Evolutionary conservation across 2,888 invertebrate species (phyloP).

Genomic region (Orthosia incerta): DNA sequence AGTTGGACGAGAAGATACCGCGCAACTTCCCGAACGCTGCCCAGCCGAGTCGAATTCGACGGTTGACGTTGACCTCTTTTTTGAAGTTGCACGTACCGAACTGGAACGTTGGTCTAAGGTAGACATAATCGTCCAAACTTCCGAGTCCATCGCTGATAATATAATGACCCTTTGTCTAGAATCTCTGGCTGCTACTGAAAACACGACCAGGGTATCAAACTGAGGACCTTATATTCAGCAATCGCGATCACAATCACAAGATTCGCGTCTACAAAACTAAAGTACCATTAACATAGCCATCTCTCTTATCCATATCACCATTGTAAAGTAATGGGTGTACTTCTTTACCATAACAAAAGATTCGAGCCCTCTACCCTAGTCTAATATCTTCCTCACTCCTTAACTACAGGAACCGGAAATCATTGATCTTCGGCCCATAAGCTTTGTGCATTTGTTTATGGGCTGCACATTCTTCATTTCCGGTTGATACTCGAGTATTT

Average conservation of each 20-base stretch:
- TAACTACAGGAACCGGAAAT: constrained; percentile 69
- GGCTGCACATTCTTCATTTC: constrained; percentile 59
- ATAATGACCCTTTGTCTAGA: too few species aligned
- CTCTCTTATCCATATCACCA: constrained; percentile 22
- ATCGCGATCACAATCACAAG: neutral
- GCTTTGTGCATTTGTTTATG: constrained; percentile 62
- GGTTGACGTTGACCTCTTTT: too few species aligned
- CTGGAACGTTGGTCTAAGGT: too few species aligned
- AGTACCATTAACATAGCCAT: constrained; percentile 26
- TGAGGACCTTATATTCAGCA: neutral
- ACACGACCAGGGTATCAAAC: neutral
- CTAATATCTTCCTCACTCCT: constrained; percentile 59
- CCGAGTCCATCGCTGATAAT: too few species aligned
- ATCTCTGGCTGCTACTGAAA: too few species aligned
- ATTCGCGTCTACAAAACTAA: neutral
- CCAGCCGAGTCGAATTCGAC: too few species aligned
- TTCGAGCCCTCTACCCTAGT: constrained; percentile 48
- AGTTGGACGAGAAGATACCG: too few species aligned
- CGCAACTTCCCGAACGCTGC: too few species aligned
- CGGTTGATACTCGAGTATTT: constrained; percentile 31
- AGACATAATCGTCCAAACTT: too few species aligned
- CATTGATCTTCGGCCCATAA: constrained; percentile 74
- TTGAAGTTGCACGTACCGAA: too few species aligned
- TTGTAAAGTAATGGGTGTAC: too few species aligned
- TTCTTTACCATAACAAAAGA: constrained; percentile 62